Evolutionary conservation across 2,113 vertebrate species (phyloP), one percentile per base, ranked within the genome.

Genomic region (Setophaga kirtlandii): DNA sequence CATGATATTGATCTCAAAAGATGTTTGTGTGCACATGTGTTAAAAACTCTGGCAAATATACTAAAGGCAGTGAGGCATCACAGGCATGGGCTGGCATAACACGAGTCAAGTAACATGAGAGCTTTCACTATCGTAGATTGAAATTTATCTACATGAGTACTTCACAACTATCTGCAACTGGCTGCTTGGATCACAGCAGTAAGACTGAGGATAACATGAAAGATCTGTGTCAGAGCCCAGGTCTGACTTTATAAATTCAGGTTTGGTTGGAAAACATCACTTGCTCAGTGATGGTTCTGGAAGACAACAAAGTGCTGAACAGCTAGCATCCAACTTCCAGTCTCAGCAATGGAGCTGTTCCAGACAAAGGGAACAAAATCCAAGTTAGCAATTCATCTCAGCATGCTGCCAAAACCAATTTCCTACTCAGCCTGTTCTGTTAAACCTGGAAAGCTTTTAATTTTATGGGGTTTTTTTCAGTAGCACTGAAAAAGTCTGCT

Each of bases 361-460:
- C 91, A 94, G 83, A 78, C 22, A 70, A 81, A 77, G 27, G 42
- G 70, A 71, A 91, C 78, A 87, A 87, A 93, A 86, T 83, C 63
- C 92, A 93, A 91, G 35, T 65, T 63, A 85, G 49, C 79, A 85
- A 60, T 73, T 77, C 68, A 77, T 83, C 90, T 83, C 93, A 88
- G 87, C 67, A 68, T n/a, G 82, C 46, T 93, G 63, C 75, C 82
- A 93, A 90, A 96, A 77, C 58, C 85, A 62, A 96, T 94, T 95
- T 96, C 94, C 93, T 95, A 71, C 62, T 92, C 78, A 80, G 71
- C 31, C 52, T 49, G 41, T 53, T 74, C 82, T 83, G 59, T 75
- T 91, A 83, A 83, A 70, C 10, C 41, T 92, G 85, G 85, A 92
- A 86, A 83, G 68, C 52, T 86, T 44, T 41, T 88, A 20, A 83